Percentiles rank a stretch among this genome's conserved stretches.
Evolutionary conservation across 2,888 invertebrate species (phyloP).

Genomic region (Gasteruption jaculator): DNA sequence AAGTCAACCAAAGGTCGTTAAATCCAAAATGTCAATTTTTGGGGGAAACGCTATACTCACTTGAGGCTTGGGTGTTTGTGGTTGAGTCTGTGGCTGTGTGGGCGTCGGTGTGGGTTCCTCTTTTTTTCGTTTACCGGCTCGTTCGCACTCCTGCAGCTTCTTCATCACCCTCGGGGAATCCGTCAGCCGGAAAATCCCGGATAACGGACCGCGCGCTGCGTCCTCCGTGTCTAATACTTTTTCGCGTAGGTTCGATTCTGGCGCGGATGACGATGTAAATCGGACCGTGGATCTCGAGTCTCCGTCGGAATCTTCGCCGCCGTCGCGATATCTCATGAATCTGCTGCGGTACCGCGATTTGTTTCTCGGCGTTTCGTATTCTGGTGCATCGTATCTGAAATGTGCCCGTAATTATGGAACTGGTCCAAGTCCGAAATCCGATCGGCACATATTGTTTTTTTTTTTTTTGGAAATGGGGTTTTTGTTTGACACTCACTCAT

Average conservation of each 20-base stretch:
- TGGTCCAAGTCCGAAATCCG: too few species aligned
- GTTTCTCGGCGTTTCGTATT: conserved; percentile 47
- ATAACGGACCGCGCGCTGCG: conserved; percentile 78
- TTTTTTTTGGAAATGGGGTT: conserved; percentile 2
- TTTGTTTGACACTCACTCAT: conserved; percentile 44
- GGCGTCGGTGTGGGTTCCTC: conserved; percentile 60
- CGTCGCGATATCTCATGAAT: conserved; percentile 58
- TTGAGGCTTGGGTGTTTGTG: conserved; percentile 56
- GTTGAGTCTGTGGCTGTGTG: conserved; percentile 53
- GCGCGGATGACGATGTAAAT: conserved; percentile 56
- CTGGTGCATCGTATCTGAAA: conserved; percentile 45
- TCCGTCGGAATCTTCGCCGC: conserved; percentile 74
- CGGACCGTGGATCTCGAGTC: conserved; percentile 64
- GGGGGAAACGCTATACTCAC: conserved; percentile 54
- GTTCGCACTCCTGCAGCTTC: conserved; percentile 77
- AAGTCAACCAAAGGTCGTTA: too few species aligned
- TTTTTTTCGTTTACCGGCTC: conserved; percentile 67
- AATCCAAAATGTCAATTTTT: too few species aligned
- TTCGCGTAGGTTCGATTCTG: conserved; percentile 54
- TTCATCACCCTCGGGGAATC: conserved; percentile 89
- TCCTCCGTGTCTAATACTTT: conserved; percentile 84
- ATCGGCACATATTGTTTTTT: neutral
- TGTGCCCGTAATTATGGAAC: too few species aligned
- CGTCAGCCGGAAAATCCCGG: conserved; percentile 81
- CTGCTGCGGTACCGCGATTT: conserved; percentile 48